Conservation (phyloP, 2,113 vertebrate species). For the Albula glossodonta region DNA sequence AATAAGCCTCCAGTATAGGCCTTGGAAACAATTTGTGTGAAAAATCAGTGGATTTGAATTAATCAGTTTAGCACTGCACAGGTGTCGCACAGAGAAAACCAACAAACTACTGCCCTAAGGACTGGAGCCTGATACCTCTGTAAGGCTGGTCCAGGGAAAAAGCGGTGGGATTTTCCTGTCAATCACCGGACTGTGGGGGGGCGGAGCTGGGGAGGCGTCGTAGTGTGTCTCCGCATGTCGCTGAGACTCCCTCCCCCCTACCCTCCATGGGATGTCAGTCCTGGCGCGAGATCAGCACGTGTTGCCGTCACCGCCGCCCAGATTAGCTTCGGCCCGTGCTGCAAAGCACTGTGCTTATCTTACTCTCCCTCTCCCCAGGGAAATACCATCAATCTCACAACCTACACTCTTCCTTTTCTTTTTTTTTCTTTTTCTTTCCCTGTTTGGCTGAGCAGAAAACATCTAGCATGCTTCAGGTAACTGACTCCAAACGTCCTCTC, state of each 20-base stretch:
- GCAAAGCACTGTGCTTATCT: slow-evolving; percentile 8
- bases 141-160: too few relatives aligned
- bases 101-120: too few relatives aligned
- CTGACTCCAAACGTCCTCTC: not conserved
- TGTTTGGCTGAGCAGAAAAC: slow-evolving; percentile 6
- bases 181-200: not conserved
- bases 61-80: too few relatives aligned
- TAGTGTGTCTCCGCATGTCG: too few relatives aligned
- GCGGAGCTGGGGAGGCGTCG: too few relatives aligned
- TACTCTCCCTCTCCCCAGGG: not conserved
- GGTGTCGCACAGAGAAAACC: too few relatives aligned
- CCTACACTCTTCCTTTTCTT: not conserved
- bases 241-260: not conserved
- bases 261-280: not conserved
- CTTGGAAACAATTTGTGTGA: too few relatives aligned
- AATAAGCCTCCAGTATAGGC: too few relatives aligned
- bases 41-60: too few relatives aligned
- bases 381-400: slow-evolving; percentile 18
- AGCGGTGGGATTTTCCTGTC: not conserved
- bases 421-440: not conserved
- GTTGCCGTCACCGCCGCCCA: not conserved
- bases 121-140: too few relatives aligned
- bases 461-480: not conserved
- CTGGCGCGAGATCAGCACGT: not conserved
- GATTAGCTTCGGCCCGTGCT: slow-evolving; percentile 11